Percentiles rank a stretch among this genome's conserved stretches.
Evolutionary conservation across 37 sponge, comb jelly and placozoan genomes (phyloP).

Genomic region (Halichondria panicea): DNA sequence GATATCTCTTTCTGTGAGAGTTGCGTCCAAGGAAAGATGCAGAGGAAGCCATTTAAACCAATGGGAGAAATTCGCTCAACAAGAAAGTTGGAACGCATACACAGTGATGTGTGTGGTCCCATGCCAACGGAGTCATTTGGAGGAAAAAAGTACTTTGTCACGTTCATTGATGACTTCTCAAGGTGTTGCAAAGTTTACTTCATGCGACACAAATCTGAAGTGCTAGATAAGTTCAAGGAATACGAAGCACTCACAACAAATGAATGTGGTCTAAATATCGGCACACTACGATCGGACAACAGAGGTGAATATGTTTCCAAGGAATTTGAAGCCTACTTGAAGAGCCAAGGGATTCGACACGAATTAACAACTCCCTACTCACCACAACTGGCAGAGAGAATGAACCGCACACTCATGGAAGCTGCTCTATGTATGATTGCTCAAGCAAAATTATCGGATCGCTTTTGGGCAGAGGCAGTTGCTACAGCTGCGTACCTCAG

Average conservation of each 20-base stretch:
- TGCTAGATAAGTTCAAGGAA: slow-evolving; percentile 47
- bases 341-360: slow-evolving; percentile 22
- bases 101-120: slow-evolving; percentile 65
- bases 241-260: slow-evolving; percentile 35
- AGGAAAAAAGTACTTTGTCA: slow-evolving; percentile 57
- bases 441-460: slow-evolving; percentile 42
- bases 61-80: slow-evolving; percentile 36
- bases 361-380: slow-evolving; percentile 36
- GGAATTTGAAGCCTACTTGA: slow-evolving; percentile 42
- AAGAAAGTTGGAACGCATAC: slow-evolving; percentile 29
- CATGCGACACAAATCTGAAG: slow-evolving; percentile 49
- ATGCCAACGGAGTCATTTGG: slow-evolving; percentile 55
- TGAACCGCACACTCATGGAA: slow-evolving; percentile 60
- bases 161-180: slow-evolving; percentile 59
- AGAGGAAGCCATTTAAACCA: slow-evolving; percentile 38
- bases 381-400: slow-evolving; percentile 52
- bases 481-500: slow-evolving; percentile 42
- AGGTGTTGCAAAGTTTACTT: slow-evolving; percentile 46
- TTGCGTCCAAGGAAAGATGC: slow-evolving; percentile 59
- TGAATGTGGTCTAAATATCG: slow-evolving; percentile 31
- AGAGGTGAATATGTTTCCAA: slow-evolving; percentile 38
- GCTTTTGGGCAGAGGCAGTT: slow-evolving; percentile 66
- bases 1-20: slow-evolving; percentile 51
- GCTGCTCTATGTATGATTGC: slow-evolving; percentile 43
- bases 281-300: slow-evolving; percentile 33